A percentile compares a stretch with the other conserved stretches of the same genome.
Conservation (phyloP, 1,140 invertebrate species). For the Sarcophaga peregrina region DNA sequence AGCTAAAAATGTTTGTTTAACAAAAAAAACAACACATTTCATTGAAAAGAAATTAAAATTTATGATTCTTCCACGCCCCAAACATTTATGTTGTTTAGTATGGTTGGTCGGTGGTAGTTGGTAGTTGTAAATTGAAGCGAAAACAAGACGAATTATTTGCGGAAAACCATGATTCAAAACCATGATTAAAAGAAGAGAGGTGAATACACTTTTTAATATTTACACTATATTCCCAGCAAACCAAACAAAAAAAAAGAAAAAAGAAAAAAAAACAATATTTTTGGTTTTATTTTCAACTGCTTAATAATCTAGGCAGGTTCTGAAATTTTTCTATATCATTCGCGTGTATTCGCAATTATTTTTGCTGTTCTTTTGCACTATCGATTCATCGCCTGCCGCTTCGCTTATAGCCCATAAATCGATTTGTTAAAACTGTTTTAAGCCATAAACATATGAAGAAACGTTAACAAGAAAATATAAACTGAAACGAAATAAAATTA, state of each 20-base stretch:
- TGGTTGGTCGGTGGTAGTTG: neutral
- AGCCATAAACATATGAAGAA: neutral
- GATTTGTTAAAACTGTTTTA: slow-evolving; percentile 4
- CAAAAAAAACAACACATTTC: neutral
- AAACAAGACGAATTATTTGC: slow-evolving; percentile 8
- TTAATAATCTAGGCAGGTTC: neutral
- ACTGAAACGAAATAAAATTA: too few species aligned
- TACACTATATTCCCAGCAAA: neutral
- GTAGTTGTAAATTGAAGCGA: neutral
- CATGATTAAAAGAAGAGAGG: neutral
- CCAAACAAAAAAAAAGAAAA: too few species aligned
- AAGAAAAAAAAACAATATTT: neutral
- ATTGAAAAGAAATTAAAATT: neutral
- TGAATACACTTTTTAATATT: slow-evolving; percentile 6
- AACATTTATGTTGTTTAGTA: neutral
- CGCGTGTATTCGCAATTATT: slow-evolving; percentile 18
- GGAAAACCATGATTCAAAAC: slow-evolving; percentile 4
- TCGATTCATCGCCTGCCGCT: neutral
- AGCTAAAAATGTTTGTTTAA: neutral
- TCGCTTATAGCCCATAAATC: neutral
- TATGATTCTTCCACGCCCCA: neutral
- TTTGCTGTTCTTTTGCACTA: neutral
- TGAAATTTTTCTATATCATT: slow-evolving; percentile 16
- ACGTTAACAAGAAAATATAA: too few species aligned
- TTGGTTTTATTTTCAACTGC: neutral